Conservation (phyloP, 2,113 vertebrate genomes). For the Abramis brama region DNA sequence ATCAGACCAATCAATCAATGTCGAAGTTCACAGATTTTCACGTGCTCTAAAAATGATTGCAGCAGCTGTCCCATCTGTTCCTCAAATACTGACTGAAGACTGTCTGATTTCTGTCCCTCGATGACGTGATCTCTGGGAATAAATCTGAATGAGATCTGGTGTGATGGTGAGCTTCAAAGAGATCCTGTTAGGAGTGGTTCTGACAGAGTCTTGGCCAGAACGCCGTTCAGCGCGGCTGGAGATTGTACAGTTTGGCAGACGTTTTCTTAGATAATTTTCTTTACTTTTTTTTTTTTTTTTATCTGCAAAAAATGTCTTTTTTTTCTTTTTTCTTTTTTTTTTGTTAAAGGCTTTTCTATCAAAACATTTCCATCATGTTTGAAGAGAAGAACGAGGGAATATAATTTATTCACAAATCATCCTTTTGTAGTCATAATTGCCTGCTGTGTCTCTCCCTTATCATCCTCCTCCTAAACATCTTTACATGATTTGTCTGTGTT, state of each 20-base stretch:
- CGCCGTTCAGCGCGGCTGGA: not conserved
- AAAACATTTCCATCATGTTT: not conserved
- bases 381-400: not conserved
- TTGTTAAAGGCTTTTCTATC: not conserved
- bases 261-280: not conserved
- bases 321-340: too few species aligned
- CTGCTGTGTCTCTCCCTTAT: not conserved
- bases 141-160: not conserved
- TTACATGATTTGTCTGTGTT: not conserved
- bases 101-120: slow-evolving; percentile 30
- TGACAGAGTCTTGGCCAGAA: not conserved
- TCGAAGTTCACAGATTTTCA: slow-evolving; percentile 20
- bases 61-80: slow-evolving; percentile 51
- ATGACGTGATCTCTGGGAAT: not conserved
- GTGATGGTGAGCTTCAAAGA: slow-evolving; percentile 30
- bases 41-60: slow-evolving; percentile 49
- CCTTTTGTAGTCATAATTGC: slow-evolving; percentile 5
- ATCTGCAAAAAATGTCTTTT: not conserved
- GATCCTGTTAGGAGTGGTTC: not conserved
- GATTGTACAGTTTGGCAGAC: not conserved
- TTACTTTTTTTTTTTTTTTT: not conserved
- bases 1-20: slow-evolving; percentile 46
- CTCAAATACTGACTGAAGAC: slow-evolving; percentile 38
- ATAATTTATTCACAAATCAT: not conserved
- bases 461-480: not conserved